These are phyloP conservation scores for Plagiodera versicolora DNA, from an alignment of 2,888 invertebrate species.

Conservation along the genomic window DNA sequence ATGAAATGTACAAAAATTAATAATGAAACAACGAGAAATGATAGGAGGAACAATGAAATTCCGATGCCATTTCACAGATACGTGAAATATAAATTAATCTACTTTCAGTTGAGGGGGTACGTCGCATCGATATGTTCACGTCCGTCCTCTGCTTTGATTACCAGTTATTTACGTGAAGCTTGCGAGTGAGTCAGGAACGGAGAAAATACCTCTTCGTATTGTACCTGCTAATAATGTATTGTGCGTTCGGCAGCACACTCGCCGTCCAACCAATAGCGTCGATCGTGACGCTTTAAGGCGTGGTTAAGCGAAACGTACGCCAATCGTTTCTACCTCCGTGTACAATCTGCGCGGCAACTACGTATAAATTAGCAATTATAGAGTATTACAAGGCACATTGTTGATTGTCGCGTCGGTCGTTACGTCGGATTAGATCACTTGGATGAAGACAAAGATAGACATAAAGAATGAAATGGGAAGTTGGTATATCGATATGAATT, in stretches of 20 bases:
- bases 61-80: too few relatives aligned
- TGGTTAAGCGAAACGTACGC: constrained; percentile 12
- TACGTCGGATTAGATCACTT: constrained; percentile 22
- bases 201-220: constrained; percentile 20
- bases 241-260: constrained; percentile 19
- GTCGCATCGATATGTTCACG: too few relatives aligned
- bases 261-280: constrained; percentile 23
- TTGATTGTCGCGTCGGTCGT: constrained; percentile 20
- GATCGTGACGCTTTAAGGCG: constrained; percentile 19
- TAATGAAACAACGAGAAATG: too few relatives aligned
- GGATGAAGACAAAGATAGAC: constrained; percentile 19
- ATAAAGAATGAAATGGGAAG: constrained; percentile 6
- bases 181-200: background rate
- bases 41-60: too few relatives aligned
- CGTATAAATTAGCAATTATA: constrained; percentile 24
- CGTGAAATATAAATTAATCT: too few relatives aligned
- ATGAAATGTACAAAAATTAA: too few relatives aligned
- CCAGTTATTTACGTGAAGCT: too few relatives aligned
- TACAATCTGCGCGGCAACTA: constrained; percentile 25
- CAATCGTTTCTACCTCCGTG: constrained; percentile 17
- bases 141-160: too few relatives aligned
- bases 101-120: too few relatives aligned
- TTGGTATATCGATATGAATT: constrained; percentile 14
- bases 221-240: constrained; percentile 28
- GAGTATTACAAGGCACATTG: constrained; percentile 17